Percentiles rank a stretch among this genome's conserved stretches.
Conservation (phyloP, 2,113 vertebrate species). For the Polyodon spathula region DNA sequence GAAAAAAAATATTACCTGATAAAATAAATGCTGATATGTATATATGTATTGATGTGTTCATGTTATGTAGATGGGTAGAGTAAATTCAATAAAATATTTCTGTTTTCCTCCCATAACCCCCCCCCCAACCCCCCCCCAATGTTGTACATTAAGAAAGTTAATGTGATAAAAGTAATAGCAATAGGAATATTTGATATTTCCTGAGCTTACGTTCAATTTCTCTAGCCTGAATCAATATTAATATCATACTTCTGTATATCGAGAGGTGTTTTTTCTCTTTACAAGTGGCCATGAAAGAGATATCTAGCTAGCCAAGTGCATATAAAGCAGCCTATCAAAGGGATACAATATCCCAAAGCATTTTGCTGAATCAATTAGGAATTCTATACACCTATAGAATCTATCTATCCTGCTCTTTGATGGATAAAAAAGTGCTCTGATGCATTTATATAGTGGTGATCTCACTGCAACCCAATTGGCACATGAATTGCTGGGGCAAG, state of each 20-base stretch:
- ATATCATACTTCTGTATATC: slow-evolving; percentile 25
- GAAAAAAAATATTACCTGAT: too few relatives aligned
- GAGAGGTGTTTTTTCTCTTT: slow-evolving; percentile 15
- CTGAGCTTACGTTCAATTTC: slow-evolving; percentile 18
- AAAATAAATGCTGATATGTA: too few relatives aligned
- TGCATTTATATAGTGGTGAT: slow-evolving; percentile 8
- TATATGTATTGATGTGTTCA: too few relatives aligned
- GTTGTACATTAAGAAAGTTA: slow-evolving; percentile 27
- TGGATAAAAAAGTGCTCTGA: slow-evolving; percentile 6
- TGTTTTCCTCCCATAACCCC: too few relatives aligned
- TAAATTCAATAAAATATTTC: too few relatives aligned
- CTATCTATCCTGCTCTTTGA: slow-evolving; percentile 10
- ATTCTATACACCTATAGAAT: slow-evolving; percentile 17
- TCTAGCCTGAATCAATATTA: slow-evolving; percentile 24
- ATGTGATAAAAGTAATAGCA: slow-evolving; percentile 3
- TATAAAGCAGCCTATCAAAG: slow-evolving; percentile 19
- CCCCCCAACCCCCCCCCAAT: too few relatives aligned
- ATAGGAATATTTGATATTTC: slow-evolving; percentile 23
- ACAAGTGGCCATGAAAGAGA: slow-evolving; percentile 30
- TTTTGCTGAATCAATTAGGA: slow-evolving; percentile 25
- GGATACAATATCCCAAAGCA: slow-evolving; percentile 14
- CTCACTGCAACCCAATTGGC: slow-evolving; percentile 3
- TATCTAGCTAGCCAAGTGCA: slow-evolving; percentile 10
- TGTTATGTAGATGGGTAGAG: too few relatives aligned
- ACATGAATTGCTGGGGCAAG: slow-evolving; percentile 1